phyloP scores from a whole-genome alignment of 2,113 vertebrate genomes.

The Bubo bubo region DNA sequence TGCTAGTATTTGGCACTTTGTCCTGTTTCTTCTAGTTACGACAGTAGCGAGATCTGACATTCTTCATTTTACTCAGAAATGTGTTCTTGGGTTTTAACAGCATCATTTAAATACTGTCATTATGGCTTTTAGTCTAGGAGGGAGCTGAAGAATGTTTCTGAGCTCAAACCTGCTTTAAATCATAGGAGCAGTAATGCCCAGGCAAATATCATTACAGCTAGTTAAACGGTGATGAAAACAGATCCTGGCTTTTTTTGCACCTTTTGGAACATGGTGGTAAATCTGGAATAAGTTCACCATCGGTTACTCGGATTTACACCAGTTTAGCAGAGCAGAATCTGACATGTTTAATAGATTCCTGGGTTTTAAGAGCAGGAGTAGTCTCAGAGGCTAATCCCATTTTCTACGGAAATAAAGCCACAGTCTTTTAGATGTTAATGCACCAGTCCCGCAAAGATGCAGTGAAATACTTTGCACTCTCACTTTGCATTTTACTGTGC shows the following conservation, averaged over 20 bases:
- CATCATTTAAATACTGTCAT: not conserved
- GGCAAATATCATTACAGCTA: not conserved
- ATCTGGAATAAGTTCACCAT: not conserved
- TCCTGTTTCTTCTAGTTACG: not conserved
- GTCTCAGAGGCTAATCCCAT: not conserved
- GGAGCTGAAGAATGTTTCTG: not conserved
- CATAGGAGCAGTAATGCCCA: not conserved
- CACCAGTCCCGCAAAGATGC: too few species aligned
- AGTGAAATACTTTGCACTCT: not conserved
- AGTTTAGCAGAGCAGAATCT: not conserved
- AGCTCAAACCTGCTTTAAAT: not conserved
- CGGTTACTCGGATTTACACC: not conserved
- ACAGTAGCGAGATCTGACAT: not conserved
- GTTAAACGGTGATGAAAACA: not conserved
- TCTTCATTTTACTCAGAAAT: not conserved
- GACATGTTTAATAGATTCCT: not conserved
- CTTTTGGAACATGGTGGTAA: not conserved
- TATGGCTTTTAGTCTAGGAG: not conserved
- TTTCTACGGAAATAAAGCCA: not conserved
- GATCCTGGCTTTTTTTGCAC: not conserved
- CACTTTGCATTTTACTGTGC: not conserved
- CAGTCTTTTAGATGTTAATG: not conserved
- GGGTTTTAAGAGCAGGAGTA: not conserved
- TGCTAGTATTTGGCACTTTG: not conserved
- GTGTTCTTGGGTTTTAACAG: not conserved